These are phyloP conservation scores for Glaucopsyche alexis DNA, from an alignment of 2,888 invertebrate species.

Conservation along the genomic window DNA sequence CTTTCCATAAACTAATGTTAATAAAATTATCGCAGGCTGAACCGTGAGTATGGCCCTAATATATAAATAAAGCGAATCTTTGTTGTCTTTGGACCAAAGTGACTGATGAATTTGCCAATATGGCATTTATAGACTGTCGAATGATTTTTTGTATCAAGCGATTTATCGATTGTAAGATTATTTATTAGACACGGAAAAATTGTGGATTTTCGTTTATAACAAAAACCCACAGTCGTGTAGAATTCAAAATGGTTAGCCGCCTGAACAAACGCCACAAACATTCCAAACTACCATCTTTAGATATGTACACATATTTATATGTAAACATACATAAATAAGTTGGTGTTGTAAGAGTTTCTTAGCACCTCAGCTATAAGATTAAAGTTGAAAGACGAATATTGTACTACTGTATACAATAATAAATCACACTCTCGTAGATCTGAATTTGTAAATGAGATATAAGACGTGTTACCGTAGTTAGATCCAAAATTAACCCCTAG, in stretches of 20 bases:
- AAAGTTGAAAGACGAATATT: neutral
- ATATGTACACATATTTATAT: constrained; percentile 2
- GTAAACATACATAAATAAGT: constrained; percentile 8
- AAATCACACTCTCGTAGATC: constrained; percentile 49
- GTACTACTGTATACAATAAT: neutral
- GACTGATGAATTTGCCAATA: neutral
- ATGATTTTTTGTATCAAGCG: neutral
- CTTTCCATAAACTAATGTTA: constrained; percentile 26
- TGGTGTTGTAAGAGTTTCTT: constrained; percentile 21
- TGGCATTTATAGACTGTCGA: neutral
- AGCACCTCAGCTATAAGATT: constrained; percentile 9
- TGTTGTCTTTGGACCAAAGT: neutral
- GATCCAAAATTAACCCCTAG: neutral
- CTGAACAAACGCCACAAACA: constrained; percentile 63
- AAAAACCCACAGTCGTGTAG: neutral
- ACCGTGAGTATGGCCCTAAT: no score
- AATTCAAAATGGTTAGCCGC: constrained; percentile 50
- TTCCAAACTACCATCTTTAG: constrained; percentile 55
- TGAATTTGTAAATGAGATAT: constrained; percentile 49
- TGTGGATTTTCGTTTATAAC: neutral
- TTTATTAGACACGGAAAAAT: neutral
- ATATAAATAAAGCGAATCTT: neutral
- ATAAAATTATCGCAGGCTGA: neutral
- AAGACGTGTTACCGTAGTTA: constrained; percentile 30
- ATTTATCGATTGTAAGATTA: neutral